phyloP scores from a whole-genome alignment of 2,888 invertebrate species.

The Drosophila tripunctata region DNA sequence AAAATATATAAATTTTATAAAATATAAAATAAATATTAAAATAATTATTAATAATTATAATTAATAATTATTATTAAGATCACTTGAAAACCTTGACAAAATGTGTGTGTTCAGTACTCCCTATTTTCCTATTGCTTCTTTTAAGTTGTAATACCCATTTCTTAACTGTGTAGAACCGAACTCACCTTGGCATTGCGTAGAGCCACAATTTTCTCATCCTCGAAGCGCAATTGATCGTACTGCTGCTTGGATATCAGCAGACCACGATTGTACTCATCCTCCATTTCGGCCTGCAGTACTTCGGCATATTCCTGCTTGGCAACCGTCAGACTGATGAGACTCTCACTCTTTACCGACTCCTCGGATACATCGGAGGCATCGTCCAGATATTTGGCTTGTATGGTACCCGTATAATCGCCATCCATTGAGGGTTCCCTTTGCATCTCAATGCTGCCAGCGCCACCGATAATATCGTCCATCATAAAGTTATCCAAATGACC shows the following conservation, averaged over 20 bases:
- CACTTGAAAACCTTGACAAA: too few species aligned
- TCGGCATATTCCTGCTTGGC: conserved; percentile 74
- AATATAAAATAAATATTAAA: too few species aligned
- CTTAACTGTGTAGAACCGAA: too few species aligned
- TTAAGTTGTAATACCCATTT: too few species aligned
- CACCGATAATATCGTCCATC: conserved; percentile 48
- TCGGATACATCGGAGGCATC: conserved; percentile 77
- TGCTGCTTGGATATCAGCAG: conserved; percentile 85
- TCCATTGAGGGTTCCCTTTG: conserved; percentile 40
- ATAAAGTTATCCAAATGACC: conserved; percentile 15
- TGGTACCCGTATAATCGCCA: conserved; percentile 42
- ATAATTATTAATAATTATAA: too few species aligned
- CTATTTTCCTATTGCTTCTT: too few species aligned
- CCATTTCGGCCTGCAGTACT: conserved; percentile 75
- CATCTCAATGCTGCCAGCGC: conserved; percentile 36
- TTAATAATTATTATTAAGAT: too few species aligned
- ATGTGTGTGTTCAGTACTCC: too few species aligned
- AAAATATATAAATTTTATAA: neutral
- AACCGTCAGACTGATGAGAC: conserved; percentile 71
- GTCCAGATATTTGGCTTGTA: conserved; percentile 62
- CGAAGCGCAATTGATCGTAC: conserved; percentile 86
- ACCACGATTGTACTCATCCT: conserved; percentile 82
- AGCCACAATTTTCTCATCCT: conserved; percentile 85
- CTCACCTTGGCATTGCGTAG: conserved; percentile 85
- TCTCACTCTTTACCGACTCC: conserved; percentile 60